A percentile compares a stretch with the other conserved stretches of the same genome.
phyloP scores from a whole-genome alignment of 2,113 vertebrate species.

The Cyrtonyx montezumae region DNA sequence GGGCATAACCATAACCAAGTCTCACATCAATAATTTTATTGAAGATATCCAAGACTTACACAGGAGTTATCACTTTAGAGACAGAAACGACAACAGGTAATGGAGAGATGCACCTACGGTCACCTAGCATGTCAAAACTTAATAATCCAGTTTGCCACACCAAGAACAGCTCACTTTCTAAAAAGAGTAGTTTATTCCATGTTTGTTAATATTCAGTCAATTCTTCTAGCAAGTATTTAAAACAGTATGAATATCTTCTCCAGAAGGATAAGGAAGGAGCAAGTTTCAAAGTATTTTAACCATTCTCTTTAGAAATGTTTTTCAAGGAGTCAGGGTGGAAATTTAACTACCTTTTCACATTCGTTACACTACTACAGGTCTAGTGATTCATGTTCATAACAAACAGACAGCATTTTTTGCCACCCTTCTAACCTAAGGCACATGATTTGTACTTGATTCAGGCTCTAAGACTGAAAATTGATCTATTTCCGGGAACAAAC shows the following conservation, averaged over 20 bases:
- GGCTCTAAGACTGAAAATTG: not conserved
- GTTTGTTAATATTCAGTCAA: not conserved
- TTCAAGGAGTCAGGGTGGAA: not conserved
- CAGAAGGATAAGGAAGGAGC: not conserved
- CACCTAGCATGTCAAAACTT: not conserved
- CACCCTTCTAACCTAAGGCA: not conserved
- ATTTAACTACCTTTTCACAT: not conserved
- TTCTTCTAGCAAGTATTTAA: not conserved
- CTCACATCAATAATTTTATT: not conserved
- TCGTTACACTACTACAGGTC: not conserved
- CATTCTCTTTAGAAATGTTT: not conserved
- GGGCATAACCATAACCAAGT: not conserved
- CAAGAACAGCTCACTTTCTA: not conserved
- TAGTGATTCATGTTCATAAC: not conserved
- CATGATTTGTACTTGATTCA: not conserved
- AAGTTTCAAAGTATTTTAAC: not conserved
- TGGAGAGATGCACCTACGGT: not conserved
- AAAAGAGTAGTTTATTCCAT: not conserved
- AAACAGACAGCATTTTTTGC: not conserved
- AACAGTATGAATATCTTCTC: not conserved
- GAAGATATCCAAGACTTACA: not conserved
- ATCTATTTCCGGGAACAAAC: not conserved
- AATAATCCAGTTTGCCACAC: not conserved
- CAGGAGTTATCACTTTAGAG: not conserved
- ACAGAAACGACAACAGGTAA: not conserved